Conservation (phyloP, 2,888 invertebrate genomes). For the Cryptocephalus primarius region DNA sequence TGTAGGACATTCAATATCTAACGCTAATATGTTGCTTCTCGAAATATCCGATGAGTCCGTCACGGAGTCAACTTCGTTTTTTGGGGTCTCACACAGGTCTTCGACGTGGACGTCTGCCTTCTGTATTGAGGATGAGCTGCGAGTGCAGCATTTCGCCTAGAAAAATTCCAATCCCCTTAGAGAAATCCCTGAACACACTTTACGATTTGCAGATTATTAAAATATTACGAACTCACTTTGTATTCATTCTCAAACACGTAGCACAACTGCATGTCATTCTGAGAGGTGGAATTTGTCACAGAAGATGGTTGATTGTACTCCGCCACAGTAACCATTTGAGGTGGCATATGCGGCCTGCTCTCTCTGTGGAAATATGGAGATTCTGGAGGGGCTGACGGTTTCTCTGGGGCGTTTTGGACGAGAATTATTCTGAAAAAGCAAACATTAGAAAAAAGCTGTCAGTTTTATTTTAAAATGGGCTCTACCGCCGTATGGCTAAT, state of each 20-base stretch:
- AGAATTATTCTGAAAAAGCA: conserved; percentile 62
- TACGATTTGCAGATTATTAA: neutral
- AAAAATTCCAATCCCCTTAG: neutral
- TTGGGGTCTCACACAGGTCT: conserved; percentile 21
- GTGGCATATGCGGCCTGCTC: conserved; percentile 27
- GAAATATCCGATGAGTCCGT: conserved; percentile 10
- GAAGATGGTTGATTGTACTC: conserved; percentile 41
- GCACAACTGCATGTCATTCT: conserved; percentile 25
- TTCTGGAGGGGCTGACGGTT: conserved; percentile 54
- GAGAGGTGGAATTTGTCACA: conserved; percentile 29
- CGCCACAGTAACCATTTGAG: conserved; percentile 53
- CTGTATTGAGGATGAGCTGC: conserved; percentile 25
- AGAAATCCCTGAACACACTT: neutral
- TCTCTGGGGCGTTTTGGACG: conserved; percentile 87
- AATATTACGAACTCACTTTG: conserved; percentile 6
- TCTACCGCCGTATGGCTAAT: too few species aligned
- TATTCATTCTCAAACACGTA: conserved; percentile 29
- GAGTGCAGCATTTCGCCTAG: conserved; percentile 16
- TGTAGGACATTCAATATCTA: conserved; percentile 37
- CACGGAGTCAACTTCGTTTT: conserved; percentile 8
- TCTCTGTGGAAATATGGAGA: conserved; percentile 31
- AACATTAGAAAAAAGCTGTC: neutral
- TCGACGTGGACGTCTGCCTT: conserved; percentile 28
- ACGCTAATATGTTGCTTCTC: conserved; percentile 37
- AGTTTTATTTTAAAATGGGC: too few species aligned